Percentiles rank a stretch among this genome's conserved stretches.
phyloP scores from a whole-genome alignment of 2,888 invertebrate genomes.

The Subacronicta megacephala region DNA sequence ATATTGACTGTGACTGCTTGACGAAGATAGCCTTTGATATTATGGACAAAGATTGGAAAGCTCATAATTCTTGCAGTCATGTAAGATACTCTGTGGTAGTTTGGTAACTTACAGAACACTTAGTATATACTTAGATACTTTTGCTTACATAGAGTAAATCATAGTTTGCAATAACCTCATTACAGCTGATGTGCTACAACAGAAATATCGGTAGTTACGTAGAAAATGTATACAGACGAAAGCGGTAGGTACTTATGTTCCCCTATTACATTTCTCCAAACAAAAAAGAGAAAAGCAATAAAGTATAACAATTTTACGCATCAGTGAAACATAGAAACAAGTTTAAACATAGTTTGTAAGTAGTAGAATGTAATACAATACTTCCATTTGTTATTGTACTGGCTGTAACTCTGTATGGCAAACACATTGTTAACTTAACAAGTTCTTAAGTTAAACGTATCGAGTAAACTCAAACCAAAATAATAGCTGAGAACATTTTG shows the following conservation, averaged over 20 bases:
- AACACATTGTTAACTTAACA: slow-evolving; percentile 68
- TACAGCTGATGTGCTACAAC: slow-evolving; percentile 14
- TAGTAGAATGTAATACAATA: slow-evolving; percentile 77
- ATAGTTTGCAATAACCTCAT: neutral
- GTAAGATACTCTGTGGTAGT: slow-evolving; percentile 2
- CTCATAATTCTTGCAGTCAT: slow-evolving; percentile 24
- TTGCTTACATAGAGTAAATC: slow-evolving; percentile 8
- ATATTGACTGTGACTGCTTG: slow-evolving; percentile 40
- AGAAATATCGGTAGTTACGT: slow-evolving; percentile 12
- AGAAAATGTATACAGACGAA: slow-evolving; percentile 26
- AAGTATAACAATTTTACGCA: slow-evolving; percentile 67
- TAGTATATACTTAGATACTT: slow-evolving; percentile 9
- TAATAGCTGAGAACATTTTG: slow-evolving; percentile 73
- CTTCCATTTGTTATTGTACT: slow-evolving; percentile 74
- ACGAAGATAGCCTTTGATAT: slow-evolving; percentile 41
- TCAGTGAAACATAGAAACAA: slow-evolving; percentile 68
- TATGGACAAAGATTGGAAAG: slow-evolving; percentile 38
- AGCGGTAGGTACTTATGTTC: slow-evolving; percentile 46
- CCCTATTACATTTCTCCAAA: slow-evolving; percentile 55
- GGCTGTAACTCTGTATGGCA: slow-evolving; percentile 69
- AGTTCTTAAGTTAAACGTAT: slow-evolving; percentile 61
- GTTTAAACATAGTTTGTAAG: slow-evolving; percentile 67
- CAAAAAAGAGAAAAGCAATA: slow-evolving; percentile 60
- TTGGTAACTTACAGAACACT: slow-evolving; percentile 8
- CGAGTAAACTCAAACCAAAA: slow-evolving; percentile 69